Percentiles rank a stretch among this genome's conserved stretches.
Evolutionary conservation across 2,797 vertebrate genomes (phyloP).

Genomic region (Distichodus sexfasciatus): DNA sequence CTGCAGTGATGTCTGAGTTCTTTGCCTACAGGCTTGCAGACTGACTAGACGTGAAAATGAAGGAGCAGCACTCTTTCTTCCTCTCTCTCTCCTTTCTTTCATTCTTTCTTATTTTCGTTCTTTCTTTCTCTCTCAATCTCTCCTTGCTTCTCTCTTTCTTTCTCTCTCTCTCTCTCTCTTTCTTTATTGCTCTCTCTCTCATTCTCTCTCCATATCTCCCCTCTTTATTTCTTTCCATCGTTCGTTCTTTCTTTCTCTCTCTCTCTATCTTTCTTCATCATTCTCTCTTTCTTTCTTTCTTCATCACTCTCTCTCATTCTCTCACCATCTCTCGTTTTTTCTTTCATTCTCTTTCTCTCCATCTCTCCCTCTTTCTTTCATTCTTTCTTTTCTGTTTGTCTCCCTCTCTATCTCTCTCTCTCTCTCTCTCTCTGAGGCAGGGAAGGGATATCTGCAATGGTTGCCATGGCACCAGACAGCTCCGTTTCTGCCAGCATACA

Average conservation of each 20-base stretch:
- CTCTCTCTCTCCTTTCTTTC: conserved; percentile 43
- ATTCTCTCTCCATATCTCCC: too few species aligned
- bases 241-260: conserved; percentile 60
- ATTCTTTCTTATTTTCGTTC: not conserved
- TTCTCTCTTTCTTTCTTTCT: conserved; percentile 5
- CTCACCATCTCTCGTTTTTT: conserved; percentile 21
- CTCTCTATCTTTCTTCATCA: conserved; percentile 41
- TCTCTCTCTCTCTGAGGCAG: conserved; percentile 60
- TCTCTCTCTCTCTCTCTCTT: conserved; percentile 40
- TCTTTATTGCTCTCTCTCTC: conserved; percentile 47
- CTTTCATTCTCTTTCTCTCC: not conserved
- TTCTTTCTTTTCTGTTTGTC: conserved; percentile 64
- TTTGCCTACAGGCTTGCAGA: conserved; percentile 53
- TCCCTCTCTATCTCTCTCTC: conserved; percentile 61
- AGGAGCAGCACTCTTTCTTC: conserved; percentile 22
- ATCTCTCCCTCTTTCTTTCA: conserved; percentile 40
- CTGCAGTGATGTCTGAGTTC: conserved; percentile 60
- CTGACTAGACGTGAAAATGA: conserved; percentile 40
- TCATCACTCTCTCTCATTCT: not conserved
- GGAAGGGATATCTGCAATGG: conserved; percentile 88
- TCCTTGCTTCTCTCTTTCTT: too few species aligned
- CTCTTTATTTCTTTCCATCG: conserved; percentile 61
- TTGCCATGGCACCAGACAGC: conserved; percentile 94
- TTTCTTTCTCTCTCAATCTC: conserved; percentile 1
- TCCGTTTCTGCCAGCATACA: conserved; percentile 85